phyloP scores from a whole-genome alignment of 2,888 invertebrate genomes.

The Scelioninae gen. 2 region DNA sequence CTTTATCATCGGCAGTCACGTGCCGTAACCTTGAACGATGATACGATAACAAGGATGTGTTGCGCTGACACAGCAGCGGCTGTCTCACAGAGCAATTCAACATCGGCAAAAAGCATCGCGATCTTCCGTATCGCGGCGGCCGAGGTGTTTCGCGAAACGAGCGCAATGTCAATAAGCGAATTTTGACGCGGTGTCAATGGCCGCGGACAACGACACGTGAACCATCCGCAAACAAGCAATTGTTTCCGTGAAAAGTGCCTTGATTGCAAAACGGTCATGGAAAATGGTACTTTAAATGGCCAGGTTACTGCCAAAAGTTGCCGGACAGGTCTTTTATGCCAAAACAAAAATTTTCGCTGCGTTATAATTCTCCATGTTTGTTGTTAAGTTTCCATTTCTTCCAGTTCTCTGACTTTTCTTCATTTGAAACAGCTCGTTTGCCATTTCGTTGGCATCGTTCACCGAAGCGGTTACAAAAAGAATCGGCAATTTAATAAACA shows the following conservation, averaged over 20 bases:
- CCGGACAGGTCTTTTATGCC: no score
- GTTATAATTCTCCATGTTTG: no score
- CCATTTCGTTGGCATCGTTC: no score
- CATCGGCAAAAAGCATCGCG: conserved; percentile 25
- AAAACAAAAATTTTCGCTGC: no score
- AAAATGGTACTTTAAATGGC: no score
- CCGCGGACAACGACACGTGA: conserved; percentile 32
- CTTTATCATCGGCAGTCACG: conserved; percentile 37
- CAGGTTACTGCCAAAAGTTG: no score
- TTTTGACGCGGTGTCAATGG: conserved; percentile 49
- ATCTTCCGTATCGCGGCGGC: conserved; percentile 36
- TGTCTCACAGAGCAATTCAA: conserved; percentile 61
- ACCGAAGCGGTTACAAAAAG: no score
- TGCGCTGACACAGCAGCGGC: conserved; percentile 69
- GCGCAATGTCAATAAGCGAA: conserved; percentile 43
- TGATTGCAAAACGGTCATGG: no score
- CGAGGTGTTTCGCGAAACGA: conserved; percentile 42
- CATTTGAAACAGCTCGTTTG: no score
- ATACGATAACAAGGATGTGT: conserved; percentile 72
- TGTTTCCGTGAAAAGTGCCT: conserved; percentile 12
- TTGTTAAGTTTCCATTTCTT: no score
- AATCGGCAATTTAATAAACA: no score
- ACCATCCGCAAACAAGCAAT: conserved; percentile 1
- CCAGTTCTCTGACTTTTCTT: no score
- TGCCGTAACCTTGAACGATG: conserved; percentile 66